Conservation (phyloP, 2,888 invertebrate species). For the Drosophila diplacantha region DNA sequence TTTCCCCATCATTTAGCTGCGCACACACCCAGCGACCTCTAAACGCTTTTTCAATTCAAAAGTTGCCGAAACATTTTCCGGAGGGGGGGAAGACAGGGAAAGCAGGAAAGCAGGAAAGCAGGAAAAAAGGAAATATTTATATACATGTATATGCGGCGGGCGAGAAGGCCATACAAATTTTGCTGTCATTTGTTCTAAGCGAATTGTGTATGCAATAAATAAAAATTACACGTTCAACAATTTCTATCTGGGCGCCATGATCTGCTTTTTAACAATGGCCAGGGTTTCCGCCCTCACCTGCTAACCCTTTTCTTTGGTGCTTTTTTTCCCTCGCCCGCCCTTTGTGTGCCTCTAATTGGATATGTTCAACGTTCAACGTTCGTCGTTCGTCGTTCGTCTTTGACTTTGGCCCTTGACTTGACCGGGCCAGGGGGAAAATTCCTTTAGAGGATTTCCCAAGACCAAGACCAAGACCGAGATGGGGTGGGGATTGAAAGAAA, state of each 20-base stretch:
- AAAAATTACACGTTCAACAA: constrained; percentile 72
- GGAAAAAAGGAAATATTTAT: constrained; percentile 11
- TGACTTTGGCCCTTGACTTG: constrained; percentile 42
- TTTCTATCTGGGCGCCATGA: constrained; percentile 31
- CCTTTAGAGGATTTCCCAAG: constrained; percentile 28
- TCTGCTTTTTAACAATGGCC: constrained; percentile 36
- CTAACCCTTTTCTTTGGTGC: constrained; percentile 10
- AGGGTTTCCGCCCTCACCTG: constrained; percentile 1
- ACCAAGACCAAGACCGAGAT: constrained; percentile 22
- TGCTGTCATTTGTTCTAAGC: constrained; percentile 69
- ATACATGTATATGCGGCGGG: constrained; percentile 34
- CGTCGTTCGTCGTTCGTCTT: constrained; percentile 46
- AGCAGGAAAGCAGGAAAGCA: constrained; percentile 10
- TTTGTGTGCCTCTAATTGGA: constrained; percentile 62
- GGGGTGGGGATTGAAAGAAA: constrained; percentile 31
- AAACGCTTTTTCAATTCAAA: constrained; percentile 68
- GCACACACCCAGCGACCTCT: constrained; percentile 24
- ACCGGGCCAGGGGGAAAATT: constrained; percentile 14
- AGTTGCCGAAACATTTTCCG: constrained; percentile 39
- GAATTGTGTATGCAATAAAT: constrained; percentile 74
- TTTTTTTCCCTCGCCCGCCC: neutral
- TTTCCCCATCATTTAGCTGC: constrained; percentile 69
- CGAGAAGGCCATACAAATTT: constrained; percentile 6
- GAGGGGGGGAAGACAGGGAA: constrained; percentile 6
- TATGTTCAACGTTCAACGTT: constrained; percentile 55